Base-by-base conservation (phyloP, 2,888 invertebrate species). In the Alloscopus bannaensis region DNA sequence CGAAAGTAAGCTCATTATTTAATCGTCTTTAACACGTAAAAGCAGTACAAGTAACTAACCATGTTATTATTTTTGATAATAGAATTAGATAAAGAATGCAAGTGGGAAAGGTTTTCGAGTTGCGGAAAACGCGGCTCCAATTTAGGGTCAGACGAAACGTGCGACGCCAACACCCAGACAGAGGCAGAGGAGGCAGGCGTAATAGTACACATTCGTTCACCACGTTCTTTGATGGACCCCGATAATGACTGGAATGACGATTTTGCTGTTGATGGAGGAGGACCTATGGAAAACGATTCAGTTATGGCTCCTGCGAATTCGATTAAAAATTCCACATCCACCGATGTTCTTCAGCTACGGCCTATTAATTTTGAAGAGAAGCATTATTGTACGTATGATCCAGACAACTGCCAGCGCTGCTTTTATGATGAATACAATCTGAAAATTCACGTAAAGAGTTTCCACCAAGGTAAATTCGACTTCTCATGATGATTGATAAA, bases 391-490 rank as follows among this genome's bases (percentile, higher is more conserved):
- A 70, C 70, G n/a, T 29, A 20, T 8, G 70, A 55, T 20, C 68
- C 66, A 2, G 66, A 55, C 4, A 55, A 70, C 20, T 70, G 70
- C 20, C 18, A 36, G 13, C 40, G 45, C 16, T 59, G 26, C 18
- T 70, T 70, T 28, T 70, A 59, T 47, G 70, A 70, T 24, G 36
- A 50, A 2, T 70, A 70, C 18, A 70, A 70, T 42, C 29, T 70
- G 22, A 3, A 42, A 29, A 55, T 70, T 28, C 57, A 59, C 45
- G 45, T 70, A 3, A 42, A 24, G 26, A 59, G 57, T 20, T 42
- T 59, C 28, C 70, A 70, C 36, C 13, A 31, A 57, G 59, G 59
- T 59, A 28, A 50, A 11, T 11, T 2, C 13, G 31, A 20, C 8
- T n/a, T n/a, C 50, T n/a, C 18, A n/a, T 50, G 18, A 50, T 11